Base-by-base conservation (phyloP, 1,140 invertebrate genomes). In the Anthonomus grandis region DNA sequence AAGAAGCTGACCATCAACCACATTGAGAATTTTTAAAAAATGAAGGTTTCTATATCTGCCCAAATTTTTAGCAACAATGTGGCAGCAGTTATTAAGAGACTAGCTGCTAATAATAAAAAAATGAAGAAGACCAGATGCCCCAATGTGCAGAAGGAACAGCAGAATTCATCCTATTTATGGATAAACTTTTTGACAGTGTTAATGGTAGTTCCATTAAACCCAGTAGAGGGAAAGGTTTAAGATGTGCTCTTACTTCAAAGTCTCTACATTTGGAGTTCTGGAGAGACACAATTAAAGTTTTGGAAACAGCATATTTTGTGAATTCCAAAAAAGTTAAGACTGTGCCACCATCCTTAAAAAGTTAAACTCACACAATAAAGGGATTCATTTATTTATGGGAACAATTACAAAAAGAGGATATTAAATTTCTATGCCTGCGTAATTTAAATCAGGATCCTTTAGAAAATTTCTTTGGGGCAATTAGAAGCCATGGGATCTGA, bases 371-470 rank as follows among this genome's bases (percentile, higher is more conserved):
- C 13, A 49, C 58, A 3, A 10, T 57, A 21, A 13, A 49, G 8
- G 47, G 53, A 12, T 42, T 60, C 24, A 9, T 12, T 12, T 41
- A 34, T 22, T 19, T 61, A 10, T 51, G 54, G 54, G 23, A 57
- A 17, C 41, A 57, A 38, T 22, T 1, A 51, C 17, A n/a, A n/a
- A 22, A 10, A 13, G 21, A 36, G 2, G 47, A 48, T 13, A 12
- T 58, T 27, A n/a, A 58, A 6, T 57, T 39, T 57, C 37, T 60
- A 13, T 51, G 25, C 17, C 13, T 41, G 1, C 27, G 46, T 51
- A 49, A 57, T 46, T 24, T 60, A 3, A 60, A 60, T 38, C 53
- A 60, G 36, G 59, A 60, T 44, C 46, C 59, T 4, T 38, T 60
- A 22, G 53, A 57, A 51, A 60, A 60, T 39, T 57, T 57, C 38